phyloP scores from a whole-genome alignment of 2,888 invertebrate genomes.

The Thysanoteuthis rhombus region DNA sequence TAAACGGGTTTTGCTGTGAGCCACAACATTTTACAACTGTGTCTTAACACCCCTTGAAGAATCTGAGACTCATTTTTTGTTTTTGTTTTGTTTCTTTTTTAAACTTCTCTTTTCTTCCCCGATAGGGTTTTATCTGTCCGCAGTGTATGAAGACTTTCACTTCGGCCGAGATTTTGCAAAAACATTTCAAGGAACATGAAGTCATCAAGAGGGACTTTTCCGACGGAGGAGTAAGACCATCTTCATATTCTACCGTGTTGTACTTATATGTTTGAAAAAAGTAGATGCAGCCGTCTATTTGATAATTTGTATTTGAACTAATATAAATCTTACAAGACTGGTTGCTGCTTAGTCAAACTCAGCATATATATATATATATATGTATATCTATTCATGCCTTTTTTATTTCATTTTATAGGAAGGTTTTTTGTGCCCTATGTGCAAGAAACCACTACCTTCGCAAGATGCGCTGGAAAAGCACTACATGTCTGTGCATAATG shows the following conservation, averaged over 20 bases:
- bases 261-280: no score
- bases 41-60: background rate
- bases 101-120: background rate
- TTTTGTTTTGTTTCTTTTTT: background rate
- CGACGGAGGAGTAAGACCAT: slow-evolving; percentile 41
- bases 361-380: no score
- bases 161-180: slow-evolving; percentile 69
- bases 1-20: no score
- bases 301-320: no score
- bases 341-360: no score
- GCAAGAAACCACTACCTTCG: slow-evolving; percentile 68
- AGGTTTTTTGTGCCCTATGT: slow-evolving; percentile 70
- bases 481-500: slow-evolving; percentile 61
- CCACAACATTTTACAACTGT: no score
- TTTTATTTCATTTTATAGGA: slow-evolving; percentile 51
- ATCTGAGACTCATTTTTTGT: background rate
- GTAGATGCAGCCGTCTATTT: no score
- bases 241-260: background rate
- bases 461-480: slow-evolving; percentile 69
- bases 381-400: background rate
- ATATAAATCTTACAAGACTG: no score
- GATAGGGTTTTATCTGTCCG: slow-evolving; percentile 70
- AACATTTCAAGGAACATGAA: slow-evolving; percentile 66
- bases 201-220: slow-evolving; percentile 37
- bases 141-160: slow-evolving; percentile 68